Conservation (phyloP, 1,140 invertebrate genomes). For the Scaptodrosophila lebanonensis region DNA sequence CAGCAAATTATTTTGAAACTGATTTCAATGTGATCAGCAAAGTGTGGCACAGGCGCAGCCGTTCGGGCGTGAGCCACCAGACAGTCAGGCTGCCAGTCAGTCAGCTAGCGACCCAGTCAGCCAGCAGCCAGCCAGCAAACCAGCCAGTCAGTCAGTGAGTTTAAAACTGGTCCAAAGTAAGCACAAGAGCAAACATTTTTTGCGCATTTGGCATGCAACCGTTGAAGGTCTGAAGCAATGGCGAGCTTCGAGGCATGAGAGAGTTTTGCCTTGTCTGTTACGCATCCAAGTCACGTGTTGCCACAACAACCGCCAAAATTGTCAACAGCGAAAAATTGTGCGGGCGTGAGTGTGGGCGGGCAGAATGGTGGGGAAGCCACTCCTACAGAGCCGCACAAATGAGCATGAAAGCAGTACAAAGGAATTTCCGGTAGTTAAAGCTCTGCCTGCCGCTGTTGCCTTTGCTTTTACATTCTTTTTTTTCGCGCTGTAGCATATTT, state of each 20-base stretch:
- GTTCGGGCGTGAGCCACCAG: too few relatives aligned
- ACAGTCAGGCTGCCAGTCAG: background rate
- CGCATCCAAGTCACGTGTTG: conserved; percentile 73
- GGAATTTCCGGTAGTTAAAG: conserved; percentile 75
- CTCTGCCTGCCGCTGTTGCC: conserved; percentile 43
- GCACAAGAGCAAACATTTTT: conserved; percentile 23
- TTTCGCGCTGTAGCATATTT: conserved; percentile 19
- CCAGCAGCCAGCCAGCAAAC: background rate
- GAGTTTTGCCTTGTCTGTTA: conserved; percentile 27
- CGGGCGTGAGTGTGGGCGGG: conserved; percentile 57
- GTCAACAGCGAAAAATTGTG: conserved; percentile 74
- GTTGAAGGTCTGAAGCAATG: conserved; percentile 25
- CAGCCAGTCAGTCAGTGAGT: conserved; percentile 44
- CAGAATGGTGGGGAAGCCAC: conserved; percentile 13
- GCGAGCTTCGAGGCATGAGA: background rate
- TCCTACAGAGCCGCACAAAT: conserved; percentile 23
- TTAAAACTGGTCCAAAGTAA: conserved; percentile 18
- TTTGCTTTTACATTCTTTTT: conserved; percentile 7
- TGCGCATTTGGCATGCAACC: conserved; percentile 16
- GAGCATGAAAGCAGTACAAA: conserved; percentile 65
- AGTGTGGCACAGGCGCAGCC: conserved; percentile 40
- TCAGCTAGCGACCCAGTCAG: background rate
- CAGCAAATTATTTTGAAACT: conserved; percentile 72
- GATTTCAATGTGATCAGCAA: conserved; percentile 69
- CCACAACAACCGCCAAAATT: conserved; percentile 75